Evolutionary conservation across 2,797 vertebrate genomes (phyloP), one percentile per base, ranked within the genome.

Genomic region (Apogon talboti): DNA sequence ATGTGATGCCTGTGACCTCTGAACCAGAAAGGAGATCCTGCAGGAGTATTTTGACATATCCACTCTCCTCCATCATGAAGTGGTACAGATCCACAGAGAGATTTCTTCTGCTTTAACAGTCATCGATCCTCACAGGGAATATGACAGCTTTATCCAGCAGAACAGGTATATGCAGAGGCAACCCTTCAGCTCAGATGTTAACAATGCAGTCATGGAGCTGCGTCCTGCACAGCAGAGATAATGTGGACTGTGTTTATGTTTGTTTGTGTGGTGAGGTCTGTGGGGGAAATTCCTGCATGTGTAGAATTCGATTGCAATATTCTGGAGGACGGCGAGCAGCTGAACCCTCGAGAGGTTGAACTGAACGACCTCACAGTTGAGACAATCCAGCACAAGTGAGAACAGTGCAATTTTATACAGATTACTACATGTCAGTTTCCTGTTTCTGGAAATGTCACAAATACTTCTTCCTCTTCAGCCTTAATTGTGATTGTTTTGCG

Each of bases 281-380:
- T 89, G 1, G 90, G 83, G 0, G 94, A 96, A 16, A 43, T 92
- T 57, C 96, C 95, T 0, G 87, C 86, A 0, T 81, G 89, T 4
- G 91, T 90, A 72, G 94, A 93, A 24, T 98, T 98, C 59, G 97
- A 99, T 0, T 89, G 85, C 62, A 94, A 92, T 8, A 82, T 97
- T 57, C 83, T 98, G 46, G 96, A 97, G 60, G 96, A 98, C 30
- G 74, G 88, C 0, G 96, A 97, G 11, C 70, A 48, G 18, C 90
- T 98, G 16, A 86, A 66, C 1, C 83, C 95, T 0, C 92, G 91
- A 8, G 93, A 97, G 71, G 88, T 99, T 56, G 93, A 96, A 82
- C 79, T 99, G 67, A 98, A 98, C 0, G 96, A 98, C 52, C 93
- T 99, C 60, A 99, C 98, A 0, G 15, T 98, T 1, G 97, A 98